These are phyloP conservation scores for Leptopilina drosophilae DNA, from an alignment of 2,888 invertebrate species.

Conservation along the genomic window DNA sequence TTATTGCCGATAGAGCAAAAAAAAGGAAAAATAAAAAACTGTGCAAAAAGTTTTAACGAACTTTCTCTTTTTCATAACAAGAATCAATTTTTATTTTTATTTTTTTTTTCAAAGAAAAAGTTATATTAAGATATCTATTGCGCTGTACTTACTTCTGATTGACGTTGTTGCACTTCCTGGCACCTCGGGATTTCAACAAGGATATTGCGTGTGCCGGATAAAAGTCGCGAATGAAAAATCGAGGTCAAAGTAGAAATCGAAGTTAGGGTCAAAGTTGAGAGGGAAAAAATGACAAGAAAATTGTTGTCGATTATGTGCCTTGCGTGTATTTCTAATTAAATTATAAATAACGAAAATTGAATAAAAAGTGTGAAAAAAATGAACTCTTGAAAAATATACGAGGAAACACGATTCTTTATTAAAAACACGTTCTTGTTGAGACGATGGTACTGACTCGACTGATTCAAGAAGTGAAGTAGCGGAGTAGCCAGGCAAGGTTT, in stretches of 20 bases:
- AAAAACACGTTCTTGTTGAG: conserved; percentile 40
- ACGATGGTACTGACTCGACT: conserved; percentile 67
- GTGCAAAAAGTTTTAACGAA: not conserved
- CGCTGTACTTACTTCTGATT: conserved; percentile 29
- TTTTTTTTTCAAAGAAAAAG: not conserved
- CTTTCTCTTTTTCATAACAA: conserved; percentile 29
- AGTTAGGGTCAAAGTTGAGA: conserved; percentile 51
- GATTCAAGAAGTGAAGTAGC: conserved; percentile 68
- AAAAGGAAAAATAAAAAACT: too few species aligned
- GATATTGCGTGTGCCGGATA: conserved; percentile 33
- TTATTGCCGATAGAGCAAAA: too few species aligned
- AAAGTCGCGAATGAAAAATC: conserved; percentile 51
- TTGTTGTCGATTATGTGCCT: too few species aligned
- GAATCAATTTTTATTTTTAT: not conserved
- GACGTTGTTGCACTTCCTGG: conserved; percentile 36
- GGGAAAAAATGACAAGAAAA: not conserved
- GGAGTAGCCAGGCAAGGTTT: conserved; percentile 58
- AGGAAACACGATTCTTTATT: conserved; percentile 51
- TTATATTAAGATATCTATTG: conserved; percentile 11
- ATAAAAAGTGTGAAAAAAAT: too few species aligned
- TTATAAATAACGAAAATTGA: too few species aligned
- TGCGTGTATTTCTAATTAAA: too few species aligned
- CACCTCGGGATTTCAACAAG: conserved; percentile 22
- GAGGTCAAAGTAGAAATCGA: conserved; percentile 62
- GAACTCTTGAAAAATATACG: not conserved